Evolutionary conservation across 2,888 invertebrate species (phyloP).

Genomic region (Acanthosepion lycidas): DNA sequence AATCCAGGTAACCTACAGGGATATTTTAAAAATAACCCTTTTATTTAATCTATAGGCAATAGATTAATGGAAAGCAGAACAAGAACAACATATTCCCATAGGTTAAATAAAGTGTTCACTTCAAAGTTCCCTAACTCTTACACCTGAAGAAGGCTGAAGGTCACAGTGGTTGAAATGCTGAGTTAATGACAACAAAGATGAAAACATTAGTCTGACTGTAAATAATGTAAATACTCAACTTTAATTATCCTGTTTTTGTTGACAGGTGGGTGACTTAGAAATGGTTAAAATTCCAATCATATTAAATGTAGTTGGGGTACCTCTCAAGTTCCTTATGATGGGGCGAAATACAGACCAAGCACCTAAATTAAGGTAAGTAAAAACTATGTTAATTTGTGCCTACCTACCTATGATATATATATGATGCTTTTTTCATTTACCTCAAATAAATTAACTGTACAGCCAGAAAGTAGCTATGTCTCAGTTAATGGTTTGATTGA

Average conservation of each 20-base stretch:
- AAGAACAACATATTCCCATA: too few relatives aligned
- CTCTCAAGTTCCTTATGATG: slow-evolving; percentile 72
- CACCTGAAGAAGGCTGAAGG: too few relatives aligned
- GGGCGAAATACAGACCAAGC: slow-evolving; percentile 66
- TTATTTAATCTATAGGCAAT: too few relatives aligned
- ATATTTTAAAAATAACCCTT: too few relatives aligned
- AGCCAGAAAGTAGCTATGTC: not conserved
- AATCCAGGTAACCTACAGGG: too few relatives aligned
- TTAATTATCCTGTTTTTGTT: not conserved
- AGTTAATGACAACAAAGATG: too few relatives aligned
- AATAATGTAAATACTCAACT: too few relatives aligned
- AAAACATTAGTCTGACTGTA: too few relatives aligned
- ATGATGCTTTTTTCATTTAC: not conserved
- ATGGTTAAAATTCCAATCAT: slow-evolving; percentile 60
- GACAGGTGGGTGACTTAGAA: slow-evolving; percentile 66
- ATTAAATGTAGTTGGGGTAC: slow-evolving; percentile 70
- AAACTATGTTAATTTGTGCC: not conserved
- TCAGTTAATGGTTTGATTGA: not conserved
- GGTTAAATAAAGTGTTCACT: too few relatives aligned
- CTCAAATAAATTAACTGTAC: not conserved
- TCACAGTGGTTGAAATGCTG: too few relatives aligned
- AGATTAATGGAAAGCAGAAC: too few relatives aligned
- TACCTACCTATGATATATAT: not conserved
- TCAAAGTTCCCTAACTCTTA: too few relatives aligned
- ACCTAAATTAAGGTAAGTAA: slow-evolving; percentile 60